phyloP scores from a whole-genome alignment of 2,113 vertebrate species.

The Edolisoma coerulescens region DNA sequence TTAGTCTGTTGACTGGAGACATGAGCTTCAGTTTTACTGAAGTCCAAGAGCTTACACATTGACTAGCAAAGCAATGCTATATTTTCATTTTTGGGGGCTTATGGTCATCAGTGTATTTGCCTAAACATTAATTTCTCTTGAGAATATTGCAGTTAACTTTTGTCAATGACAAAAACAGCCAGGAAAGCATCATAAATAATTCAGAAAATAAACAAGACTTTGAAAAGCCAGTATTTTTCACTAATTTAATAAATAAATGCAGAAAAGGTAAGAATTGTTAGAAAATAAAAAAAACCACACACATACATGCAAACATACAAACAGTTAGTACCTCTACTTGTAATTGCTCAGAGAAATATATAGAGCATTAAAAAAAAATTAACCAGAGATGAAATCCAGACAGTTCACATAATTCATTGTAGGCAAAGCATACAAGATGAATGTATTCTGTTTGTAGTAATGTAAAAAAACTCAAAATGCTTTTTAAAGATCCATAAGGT shows the following conservation, averaged over 20 bases:
- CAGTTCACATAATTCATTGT: background rate
- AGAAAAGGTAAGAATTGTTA: background rate
- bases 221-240: background rate
- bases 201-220: background rate
- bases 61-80: background rate
- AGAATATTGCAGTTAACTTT: background rate
- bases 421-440: background rate
- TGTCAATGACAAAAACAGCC: background rate
- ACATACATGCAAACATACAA: background rate
- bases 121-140: background rate
- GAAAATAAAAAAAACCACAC: background rate
- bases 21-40: background rate
- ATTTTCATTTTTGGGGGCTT: background rate
- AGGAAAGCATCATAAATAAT: background rate
- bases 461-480: accelerated
- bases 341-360: background rate
- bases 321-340: background rate
- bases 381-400: background rate
- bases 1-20: background rate
- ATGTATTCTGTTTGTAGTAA: background rate
- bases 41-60: background rate
- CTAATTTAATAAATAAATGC: background rate
- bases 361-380: background rate
- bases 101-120: background rate
- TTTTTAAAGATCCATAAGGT: background rate